Base-by-base conservation (phyloP, 2,113 vertebrate species). In the Galemys pyrenaicus region DNA sequence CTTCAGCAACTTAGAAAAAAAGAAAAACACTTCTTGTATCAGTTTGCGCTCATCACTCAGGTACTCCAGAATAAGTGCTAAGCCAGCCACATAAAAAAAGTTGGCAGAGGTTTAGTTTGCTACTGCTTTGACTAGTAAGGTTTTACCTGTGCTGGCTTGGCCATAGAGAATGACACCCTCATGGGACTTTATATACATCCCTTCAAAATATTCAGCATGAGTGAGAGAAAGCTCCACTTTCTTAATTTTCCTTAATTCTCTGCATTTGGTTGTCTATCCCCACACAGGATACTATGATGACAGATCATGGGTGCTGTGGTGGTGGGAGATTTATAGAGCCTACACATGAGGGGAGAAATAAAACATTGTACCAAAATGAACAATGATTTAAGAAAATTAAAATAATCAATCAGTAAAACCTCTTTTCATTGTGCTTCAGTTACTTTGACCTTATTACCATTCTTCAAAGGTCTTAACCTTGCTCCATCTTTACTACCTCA, bases 101-200 rank as follows among this genome's bases (percentile, higher is more conserved):
- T 99, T n/a, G 30, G 99, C 99, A 0, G 99, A 99, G 0, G 99
- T 99, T 87, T 99, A 99, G 97, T 99, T 99, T 96, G 99, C 99
- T 65, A 99, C 99, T 0, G 99, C 99, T 98, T 99, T 99, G 92
- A 99, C 99, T 0, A 99, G 96, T 13, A 99, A 98, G 2, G 99
- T 99, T 98, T 99, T 99, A 92, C 99, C 99, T 98, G 99, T 99
- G 94, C 99, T 99, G 49, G 99, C 99, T 5, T 98, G 97, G 22
- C 99, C 99, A 5, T 99, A 99, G 2, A 99, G 97, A 97, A 99
- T 99, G 86, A 99, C 99, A 81, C 99, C 99, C 96, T 99, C 99
- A 35, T 99, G 99, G n/a, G 99, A 99, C 89, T 99, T 99, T 60
- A 99, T 99, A 68, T 99, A 99, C 99, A 99, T 99, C 92, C 99